A percentile compares a stretch with the other conserved stretches of the same genome.
Conservation (phyloP, 2,797 vertebrate genomes). For the Alfaro cultratus region DNA sequence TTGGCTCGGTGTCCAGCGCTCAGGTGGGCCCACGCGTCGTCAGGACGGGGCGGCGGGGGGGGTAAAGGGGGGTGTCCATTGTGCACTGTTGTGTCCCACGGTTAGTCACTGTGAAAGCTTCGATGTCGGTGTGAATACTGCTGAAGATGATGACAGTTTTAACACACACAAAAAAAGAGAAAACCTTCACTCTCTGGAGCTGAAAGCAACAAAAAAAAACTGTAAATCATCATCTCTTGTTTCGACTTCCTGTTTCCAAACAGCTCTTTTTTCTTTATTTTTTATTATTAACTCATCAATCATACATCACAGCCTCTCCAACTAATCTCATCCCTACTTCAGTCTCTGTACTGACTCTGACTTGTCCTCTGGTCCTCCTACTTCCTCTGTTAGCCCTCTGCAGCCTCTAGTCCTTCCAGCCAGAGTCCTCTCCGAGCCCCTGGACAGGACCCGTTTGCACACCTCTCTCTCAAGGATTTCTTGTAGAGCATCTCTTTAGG, state of each 20-base stretch:
- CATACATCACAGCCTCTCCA: constrained; percentile 74
- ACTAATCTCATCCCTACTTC: constrained; percentile 81
- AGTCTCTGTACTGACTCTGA: constrained; percentile 82
- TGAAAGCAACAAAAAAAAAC: constrained; percentile 47
- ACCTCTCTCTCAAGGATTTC: constrained; percentile 99
- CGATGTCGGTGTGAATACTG: constrained; percentile 53
- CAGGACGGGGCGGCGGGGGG: too few species aligned
- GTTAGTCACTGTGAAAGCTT: constrained; percentile 52
- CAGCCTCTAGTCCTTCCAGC: constrained; percentile 99
- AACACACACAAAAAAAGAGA: constrained; percentile 33
- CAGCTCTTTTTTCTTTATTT: constrained; percentile 6
- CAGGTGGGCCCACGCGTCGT: constrained; percentile 84
- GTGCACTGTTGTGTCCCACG: constrained; percentile 52
- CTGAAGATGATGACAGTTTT: constrained; percentile 65
- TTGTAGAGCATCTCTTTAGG: constrained; percentile 98
- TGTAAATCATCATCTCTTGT: constrained; percentile 65
- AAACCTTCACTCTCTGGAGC: constrained; percentile 54
- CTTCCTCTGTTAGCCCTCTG: constrained; percentile 89
- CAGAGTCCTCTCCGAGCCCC: constrained; percentile 99
- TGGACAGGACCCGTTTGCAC: constrained; percentile 99
- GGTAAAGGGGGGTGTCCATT: constrained; percentile 19
- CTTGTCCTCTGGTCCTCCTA: constrained; percentile 75
- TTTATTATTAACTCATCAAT: constrained; percentile 60
- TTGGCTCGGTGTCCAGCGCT: constrained; percentile 95
- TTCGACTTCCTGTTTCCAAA: constrained; percentile 48